Base-by-base conservation (phyloP, 2,113 vertebrate genomes). In the Xenotilapia leptura region DNA sequence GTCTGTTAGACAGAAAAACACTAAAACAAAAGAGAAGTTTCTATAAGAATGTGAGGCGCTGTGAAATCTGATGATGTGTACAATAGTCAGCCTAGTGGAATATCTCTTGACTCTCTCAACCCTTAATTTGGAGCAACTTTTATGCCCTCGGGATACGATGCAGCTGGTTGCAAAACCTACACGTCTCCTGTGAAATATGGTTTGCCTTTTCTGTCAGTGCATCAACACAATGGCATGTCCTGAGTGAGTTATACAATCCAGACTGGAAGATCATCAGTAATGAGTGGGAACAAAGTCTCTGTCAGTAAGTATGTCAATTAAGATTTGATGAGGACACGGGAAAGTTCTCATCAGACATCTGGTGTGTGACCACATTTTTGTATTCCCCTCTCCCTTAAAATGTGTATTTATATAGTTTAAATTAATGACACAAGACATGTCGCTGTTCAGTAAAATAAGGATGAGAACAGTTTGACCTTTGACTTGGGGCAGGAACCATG, bases 171-270 rank as follows among this genome's bases (percentile, higher is more conserved):
- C 75, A 26, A 91, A 87, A 82, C 2, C 28, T 79, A 36, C 81
- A 77, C 23, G 83, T 83, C 49, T 84, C 42, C 83, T 91, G 79
- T 62, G 42, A 85, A 92, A 92, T 6, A 55, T 65, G 62, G 80
- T 81, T 87, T 33, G 81, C 14, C 83, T 90, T 58, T 31, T 90
- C 21, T n/a, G 38, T 65, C 49, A 75, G 31, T 84, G 77, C 85
- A 80, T 90, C 90, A 91, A 7, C 58, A 58, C 65, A 94, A 89
- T 68, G 92, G 91, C 68, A 89, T 92, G 83, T 83, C 33, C 26
- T 62, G 49, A 42, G 53, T 65, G 79, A 26, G 23, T 75, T 75
- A 75, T 28, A 82, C 13, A 85, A 56, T 81, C 85, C 23, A 3
- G n/a, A 33, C 36, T 36, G 28, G 13, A 45, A 73, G 54, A 82